Conservation (phyloP, 2,888 invertebrate genomes). For the Scaptomyza reducta region DNA sequence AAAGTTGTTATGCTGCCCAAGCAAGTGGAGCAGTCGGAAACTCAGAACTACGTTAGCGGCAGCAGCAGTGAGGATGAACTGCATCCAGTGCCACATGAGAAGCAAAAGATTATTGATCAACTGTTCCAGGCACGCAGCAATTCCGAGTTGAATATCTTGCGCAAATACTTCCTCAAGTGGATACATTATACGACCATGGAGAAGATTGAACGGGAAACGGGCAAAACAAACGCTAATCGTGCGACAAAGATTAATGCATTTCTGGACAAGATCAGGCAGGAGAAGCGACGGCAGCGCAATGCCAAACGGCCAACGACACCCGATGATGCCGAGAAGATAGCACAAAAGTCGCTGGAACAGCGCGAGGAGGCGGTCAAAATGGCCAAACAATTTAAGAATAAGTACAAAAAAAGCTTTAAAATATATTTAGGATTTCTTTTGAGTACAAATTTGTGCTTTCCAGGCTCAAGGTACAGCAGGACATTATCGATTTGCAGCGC, state of each 20-base stretch:
- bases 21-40: constrained; percentile 2
- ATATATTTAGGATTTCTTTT: neutral
- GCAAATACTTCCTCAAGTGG: constrained; percentile 83
- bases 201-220: constrained; percentile 81
- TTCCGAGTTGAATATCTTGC: constrained; percentile 57
- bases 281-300: constrained; percentile 69
- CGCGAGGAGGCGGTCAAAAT: constrained; percentile 68
- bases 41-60: constrained; percentile 6
- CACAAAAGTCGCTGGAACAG: constrained; percentile 61
- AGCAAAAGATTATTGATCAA: constrained; percentile 79
- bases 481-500: constrained; percentile 90
- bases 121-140: constrained; percentile 69
- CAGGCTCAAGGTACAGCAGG: constrained; percentile 89
- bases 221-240: constrained; percentile 63
- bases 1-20: constrained; percentile 56
- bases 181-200: constrained; percentile 82
- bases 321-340: constrained; percentile 28
- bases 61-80: constrained; percentile 44
- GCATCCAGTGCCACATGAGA: constrained; percentile 64
- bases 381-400: constrained; percentile 83
- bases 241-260: constrained; percentile 83
- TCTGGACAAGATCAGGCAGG: constrained; percentile 81
- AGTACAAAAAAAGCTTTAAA: constrained; percentile 65
- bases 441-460: neutral
- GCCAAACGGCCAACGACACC: constrained; percentile 20